phyloP scores from a whole-genome alignment of 1,140 invertebrate species.

The Drosophila malerkotliana region DNA sequence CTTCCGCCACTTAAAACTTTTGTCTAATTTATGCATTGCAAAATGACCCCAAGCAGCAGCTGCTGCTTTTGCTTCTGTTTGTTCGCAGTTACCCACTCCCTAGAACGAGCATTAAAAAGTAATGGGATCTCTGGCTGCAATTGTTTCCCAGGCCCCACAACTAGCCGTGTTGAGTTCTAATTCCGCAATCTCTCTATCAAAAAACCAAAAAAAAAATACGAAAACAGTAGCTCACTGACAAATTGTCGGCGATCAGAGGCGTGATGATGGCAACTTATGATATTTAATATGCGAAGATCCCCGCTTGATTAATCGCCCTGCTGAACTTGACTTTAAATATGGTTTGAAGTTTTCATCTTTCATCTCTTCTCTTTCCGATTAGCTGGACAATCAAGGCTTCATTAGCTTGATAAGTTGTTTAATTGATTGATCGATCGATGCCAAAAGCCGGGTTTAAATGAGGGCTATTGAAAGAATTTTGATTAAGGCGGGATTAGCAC shows the following conservation, averaged over 20 bases:
- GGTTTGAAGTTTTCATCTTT: conserved; percentile 11
- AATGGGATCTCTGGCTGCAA: conserved; percentile 35
- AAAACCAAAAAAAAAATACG: background rate
- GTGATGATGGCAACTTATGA: conserved; percentile 38
- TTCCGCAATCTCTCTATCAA: conserved; percentile 2
- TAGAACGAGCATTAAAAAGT: conserved; percentile 7
- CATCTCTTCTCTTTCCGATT: conserved; percentile 12
- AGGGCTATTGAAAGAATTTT: conserved; percentile 12
- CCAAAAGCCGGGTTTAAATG: conserved; percentile 26
- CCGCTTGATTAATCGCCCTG: conserved; percentile 54
- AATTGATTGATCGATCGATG: conserved; percentile 42
- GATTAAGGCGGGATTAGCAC: background rate
- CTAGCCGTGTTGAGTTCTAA: conserved; percentile 27
- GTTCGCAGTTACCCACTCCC: conserved; percentile 14
- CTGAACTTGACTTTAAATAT: conserved; percentile 66
- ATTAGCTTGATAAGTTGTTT: conserved; percentile 51
- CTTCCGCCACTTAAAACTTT: conserved; percentile 50
- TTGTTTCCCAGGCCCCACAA: conserved; percentile 38
- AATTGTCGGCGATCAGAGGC: conserved; percentile 19
- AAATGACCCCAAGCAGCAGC: conserved; percentile 35
- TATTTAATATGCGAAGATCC: conserved; percentile 29
- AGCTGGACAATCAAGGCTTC: conserved; percentile 33
- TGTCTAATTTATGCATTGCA: conserved; percentile 69
- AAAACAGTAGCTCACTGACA: conserved; percentile 28
- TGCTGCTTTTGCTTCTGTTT: background rate